A percentile compares a stretch with the other conserved stretches of the same genome.
Evolutionary conservation across 2,888 invertebrate species (phyloP).

Genomic region (Polymixis flavicincta): DNA sequence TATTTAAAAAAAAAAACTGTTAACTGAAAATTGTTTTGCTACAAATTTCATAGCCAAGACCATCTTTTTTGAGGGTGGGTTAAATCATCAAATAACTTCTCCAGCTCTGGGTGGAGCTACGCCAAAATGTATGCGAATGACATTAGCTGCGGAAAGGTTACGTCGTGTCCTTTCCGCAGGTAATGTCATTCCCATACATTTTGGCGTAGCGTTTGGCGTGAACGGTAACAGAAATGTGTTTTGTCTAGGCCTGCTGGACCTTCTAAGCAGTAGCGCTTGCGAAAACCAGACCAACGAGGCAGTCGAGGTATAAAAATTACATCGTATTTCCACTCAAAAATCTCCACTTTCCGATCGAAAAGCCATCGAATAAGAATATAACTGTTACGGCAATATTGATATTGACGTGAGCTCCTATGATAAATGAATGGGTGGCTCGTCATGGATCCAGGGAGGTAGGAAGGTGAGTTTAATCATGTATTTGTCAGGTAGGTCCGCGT

Average conservation of each 20-base stretch:
- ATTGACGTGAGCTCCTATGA: slow-evolving; percentile 41
- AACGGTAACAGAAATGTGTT: too few species aligned
- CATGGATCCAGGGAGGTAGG: not conserved
- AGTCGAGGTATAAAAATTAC: not conserved
- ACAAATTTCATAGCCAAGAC: too few species aligned
- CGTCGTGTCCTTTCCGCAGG: too few species aligned
- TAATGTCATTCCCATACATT: too few species aligned
- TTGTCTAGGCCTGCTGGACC: too few species aligned
- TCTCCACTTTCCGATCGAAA: slow-evolving; percentile 13
- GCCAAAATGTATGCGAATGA: too few species aligned
- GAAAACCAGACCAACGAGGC: not conserved
- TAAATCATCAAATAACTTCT: too few species aligned
- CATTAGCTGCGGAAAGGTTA: too few species aligned
- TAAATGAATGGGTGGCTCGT: slow-evolving; percentile 33
- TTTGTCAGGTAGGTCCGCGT: slow-evolving; percentile 33
- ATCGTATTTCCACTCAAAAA: not conserved
- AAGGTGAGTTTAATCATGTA: slow-evolving; percentile 48
- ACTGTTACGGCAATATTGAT: slow-evolving; percentile 17
- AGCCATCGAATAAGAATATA: slow-evolving; percentile 14
- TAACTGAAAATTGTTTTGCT: not conserved
- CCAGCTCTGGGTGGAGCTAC: too few species aligned
- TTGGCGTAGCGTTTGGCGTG: too few species aligned
- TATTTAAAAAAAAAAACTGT: not conserved
- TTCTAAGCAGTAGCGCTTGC: too few species aligned
- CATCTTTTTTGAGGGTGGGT: too few species aligned